These are phyloP conservation scores for Oryzias curvinotus DNA, from an alignment of 2,113 vertebrate species.

Conservation along the genomic window DNA sequence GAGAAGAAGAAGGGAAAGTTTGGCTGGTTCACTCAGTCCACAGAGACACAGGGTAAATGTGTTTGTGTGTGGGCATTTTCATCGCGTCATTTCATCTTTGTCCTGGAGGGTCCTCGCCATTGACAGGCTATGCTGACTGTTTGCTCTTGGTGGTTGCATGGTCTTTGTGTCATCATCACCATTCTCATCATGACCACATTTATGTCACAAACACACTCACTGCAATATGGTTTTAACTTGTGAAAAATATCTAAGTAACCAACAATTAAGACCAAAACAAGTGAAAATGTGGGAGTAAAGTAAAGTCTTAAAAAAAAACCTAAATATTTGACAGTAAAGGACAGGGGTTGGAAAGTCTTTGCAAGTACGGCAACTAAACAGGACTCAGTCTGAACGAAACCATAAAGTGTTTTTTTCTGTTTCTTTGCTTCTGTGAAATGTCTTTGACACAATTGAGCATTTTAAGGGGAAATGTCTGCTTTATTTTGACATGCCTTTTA, in stretches of 20 bases:
- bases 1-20: slow-evolving; percentile 95
- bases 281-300: too few relatives aligned
- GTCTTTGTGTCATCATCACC: slow-evolving; percentile 8
- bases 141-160: slow-evolving; percentile 18
- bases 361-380: background rate
- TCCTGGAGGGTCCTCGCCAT: slow-evolving; percentile 15
- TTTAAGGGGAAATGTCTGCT: background rate
- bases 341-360: background rate
- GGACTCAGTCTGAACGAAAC: background rate
- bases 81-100: slow-evolving; percentile 23
- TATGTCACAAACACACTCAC: background rate
- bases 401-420: background rate
- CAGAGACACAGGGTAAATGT: slow-evolving; percentile 92
- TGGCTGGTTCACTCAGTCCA: slow-evolving; percentile 91
- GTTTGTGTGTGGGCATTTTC: slow-evolving; percentile 34
- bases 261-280: too few relatives aligned
- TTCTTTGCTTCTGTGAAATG: background rate
- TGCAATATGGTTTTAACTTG: background rate
- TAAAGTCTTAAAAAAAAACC: background rate
- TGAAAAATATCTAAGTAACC: too few relatives aligned
- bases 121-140: slow-evolving; percentile 23
- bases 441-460: background rate
- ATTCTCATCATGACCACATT: background rate
- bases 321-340: background rate
- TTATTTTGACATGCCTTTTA: background rate